Percentiles rank a stretch among this genome's conserved stretches.
These are phyloP conservation scores for Vanessa tameamea DNA, from an alignment of 1,140 invertebrate species.

Conservation along the genomic window DNA sequence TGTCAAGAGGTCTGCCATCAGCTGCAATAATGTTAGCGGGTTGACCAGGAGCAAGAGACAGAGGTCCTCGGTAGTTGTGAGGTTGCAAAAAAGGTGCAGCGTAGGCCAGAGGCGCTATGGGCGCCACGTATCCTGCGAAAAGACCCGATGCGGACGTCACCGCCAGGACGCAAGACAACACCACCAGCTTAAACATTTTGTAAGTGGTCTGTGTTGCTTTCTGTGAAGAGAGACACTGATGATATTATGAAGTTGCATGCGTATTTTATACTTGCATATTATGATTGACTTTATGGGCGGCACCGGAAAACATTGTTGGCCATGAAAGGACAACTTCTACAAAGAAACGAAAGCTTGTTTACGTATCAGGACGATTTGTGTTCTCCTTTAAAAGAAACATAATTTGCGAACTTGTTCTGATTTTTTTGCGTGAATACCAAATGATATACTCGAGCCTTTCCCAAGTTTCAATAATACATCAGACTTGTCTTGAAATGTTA, in stretches of 20 bases:
- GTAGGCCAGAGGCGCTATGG: slow-evolving; percentile 32
- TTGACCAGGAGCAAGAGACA: slow-evolving; percentile 67
- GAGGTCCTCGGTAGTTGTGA: slow-evolving; percentile 65
- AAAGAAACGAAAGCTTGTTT: slow-evolving; percentile 38
- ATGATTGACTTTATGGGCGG: slow-evolving; percentile 45
- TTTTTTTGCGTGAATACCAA: slow-evolving; percentile 21
- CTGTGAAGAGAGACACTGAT: slow-evolving; percentile 57
- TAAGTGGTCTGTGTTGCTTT: slow-evolving; percentile 70
- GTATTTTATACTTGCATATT: slow-evolving; percentile 56
- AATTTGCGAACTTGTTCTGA: slow-evolving; percentile 27
- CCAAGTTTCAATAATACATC: too few species aligned
- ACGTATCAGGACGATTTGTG: slow-evolving; percentile 25
- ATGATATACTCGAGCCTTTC: neutral
- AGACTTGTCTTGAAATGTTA: too few species aligned
- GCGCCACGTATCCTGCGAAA: slow-evolving; percentile 38
- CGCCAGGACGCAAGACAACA: slow-evolving; percentile 76
- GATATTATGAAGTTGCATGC: slow-evolving; percentile 29
- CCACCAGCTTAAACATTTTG: slow-evolving; percentile 80
- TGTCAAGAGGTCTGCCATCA: slow-evolving; percentile 75
- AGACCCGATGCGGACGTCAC: slow-evolving; percentile 9
- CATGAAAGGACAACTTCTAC: slow-evolving; percentile 61
- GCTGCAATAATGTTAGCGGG: slow-evolving; percentile 71
- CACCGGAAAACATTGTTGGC: slow-evolving; percentile 54
- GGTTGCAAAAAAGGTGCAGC: slow-evolving; percentile 33
- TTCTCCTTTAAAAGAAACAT: slow-evolving; percentile 28